Percentiles rank a stretch among this genome's conserved stretches.
These are phyloP conservation scores for Columba guinea DNA, from an alignment of 2,797 vertebrate genomes.

Conservation along the genomic window DNA sequence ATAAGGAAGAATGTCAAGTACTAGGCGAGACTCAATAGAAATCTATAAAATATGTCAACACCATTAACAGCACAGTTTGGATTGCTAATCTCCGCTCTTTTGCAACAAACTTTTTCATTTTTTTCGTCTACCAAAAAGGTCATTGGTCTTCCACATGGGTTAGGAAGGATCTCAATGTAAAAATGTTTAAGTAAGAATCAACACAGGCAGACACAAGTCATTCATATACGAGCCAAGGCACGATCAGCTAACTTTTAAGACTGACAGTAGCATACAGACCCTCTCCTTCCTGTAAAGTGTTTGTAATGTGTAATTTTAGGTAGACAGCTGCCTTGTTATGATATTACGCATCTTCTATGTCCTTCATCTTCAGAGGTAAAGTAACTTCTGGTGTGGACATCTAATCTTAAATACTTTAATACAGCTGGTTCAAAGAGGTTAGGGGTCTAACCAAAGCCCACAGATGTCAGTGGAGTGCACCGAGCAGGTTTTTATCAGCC, in stretches of 20 bases:
- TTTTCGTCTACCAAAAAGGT: neutral
- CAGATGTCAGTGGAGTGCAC: neutral
- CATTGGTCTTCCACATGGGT: neutral
- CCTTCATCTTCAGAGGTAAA: neutral
- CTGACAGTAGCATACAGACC: fast-evolving
- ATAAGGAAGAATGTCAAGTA: slow-evolving; percentile 50
- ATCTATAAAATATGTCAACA: slow-evolving; percentile 46
- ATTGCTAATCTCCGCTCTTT: slow-evolving; percentile 39
- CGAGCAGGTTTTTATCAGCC: fast-evolving
- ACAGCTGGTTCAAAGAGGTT: neutral
- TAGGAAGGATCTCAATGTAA: neutral
- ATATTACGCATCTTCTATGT: fast-evolving
- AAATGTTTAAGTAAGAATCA: neutral
- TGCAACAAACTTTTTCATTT: neutral
- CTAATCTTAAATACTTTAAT: neutral
- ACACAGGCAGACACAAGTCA: neutral
- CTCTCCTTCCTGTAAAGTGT: neutral
- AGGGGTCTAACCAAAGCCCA: neutral
- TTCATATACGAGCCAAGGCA: neutral
- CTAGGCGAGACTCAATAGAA: slow-evolving; percentile 21
- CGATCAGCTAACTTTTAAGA: neutral
- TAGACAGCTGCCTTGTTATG: neutral
- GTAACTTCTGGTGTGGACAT: neutral
- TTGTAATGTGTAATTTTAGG: neutral
- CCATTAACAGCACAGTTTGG: neutral